Evolutionary conservation across 2,888 invertebrate genomes (phyloP).

Genomic region (Perizoma flavofasciatum): DNA sequence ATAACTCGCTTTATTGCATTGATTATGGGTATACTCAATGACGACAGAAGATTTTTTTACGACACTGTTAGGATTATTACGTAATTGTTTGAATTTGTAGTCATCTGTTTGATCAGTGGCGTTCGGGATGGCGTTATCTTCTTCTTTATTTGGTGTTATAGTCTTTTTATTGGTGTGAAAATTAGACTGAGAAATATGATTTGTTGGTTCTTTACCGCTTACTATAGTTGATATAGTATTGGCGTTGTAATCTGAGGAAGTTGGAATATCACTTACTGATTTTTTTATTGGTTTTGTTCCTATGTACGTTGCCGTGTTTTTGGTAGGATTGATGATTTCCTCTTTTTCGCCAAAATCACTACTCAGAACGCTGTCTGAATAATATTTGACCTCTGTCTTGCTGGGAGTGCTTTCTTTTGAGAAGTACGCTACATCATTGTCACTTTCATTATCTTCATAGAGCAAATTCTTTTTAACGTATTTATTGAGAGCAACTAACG

Average conservation of each 20-base stretch:
- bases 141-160: slow-evolving; percentile 10
- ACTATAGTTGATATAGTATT: background rate
- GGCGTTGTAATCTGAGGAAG: slow-evolving; percentile 37
- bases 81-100: slow-evolving; percentile 66
- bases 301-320: slow-evolving; percentile 17
- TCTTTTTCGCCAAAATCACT: slow-evolving; percentile 51
- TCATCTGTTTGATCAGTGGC: slow-evolving; percentile 65
- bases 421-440: slow-evolving; percentile 68
- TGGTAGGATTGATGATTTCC: slow-evolving; percentile 23
- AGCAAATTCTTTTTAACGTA: slow-evolving; percentile 75
- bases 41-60: slow-evolving; percentile 32
- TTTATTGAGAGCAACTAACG: slow-evolving; percentile 71
- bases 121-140: slow-evolving; percentile 37
- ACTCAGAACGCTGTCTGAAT: slow-evolving; percentile 67
- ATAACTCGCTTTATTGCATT: slow-evolving; percentile 14
- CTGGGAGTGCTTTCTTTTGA: slow-evolving; percentile 76
- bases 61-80: slow-evolving; percentile 34
- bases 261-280: slow-evolving; percentile 31
- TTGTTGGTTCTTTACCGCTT: background rate
- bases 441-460: slow-evolving; percentile 60
- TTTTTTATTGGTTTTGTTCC: slow-evolving; percentile 21
- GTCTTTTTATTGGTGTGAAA: slow-evolving; percentile 12
- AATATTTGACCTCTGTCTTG: slow-evolving; percentile 65
- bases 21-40: slow-evolving; percentile 32
- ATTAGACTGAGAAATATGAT: background rate